Conservation (phyloP, 2,888 invertebrate species). For the Colletes collaris region DNA sequence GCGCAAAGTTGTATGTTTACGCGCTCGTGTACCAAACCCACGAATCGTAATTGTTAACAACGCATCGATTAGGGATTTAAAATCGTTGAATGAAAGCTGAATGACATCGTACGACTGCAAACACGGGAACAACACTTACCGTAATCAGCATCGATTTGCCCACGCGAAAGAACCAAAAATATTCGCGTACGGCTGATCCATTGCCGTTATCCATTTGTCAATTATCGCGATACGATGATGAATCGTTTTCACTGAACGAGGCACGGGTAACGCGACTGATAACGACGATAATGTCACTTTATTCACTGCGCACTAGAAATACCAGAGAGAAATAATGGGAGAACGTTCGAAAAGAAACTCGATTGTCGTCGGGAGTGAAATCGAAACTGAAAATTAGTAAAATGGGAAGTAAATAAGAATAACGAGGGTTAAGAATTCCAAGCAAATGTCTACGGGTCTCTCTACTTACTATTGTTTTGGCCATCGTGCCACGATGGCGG, state of each 20-base stretch:
- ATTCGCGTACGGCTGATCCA: slow-evolving; percentile 41
- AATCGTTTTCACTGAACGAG: slow-evolving; percentile 47
- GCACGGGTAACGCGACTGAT: slow-evolving; percentile 60
- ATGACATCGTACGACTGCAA: neutral
- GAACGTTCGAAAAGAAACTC: neutral
- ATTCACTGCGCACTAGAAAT: slow-evolving; percentile 68
- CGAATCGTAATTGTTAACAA: neutral
- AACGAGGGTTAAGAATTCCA: slow-evolving; percentile 37
- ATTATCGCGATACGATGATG: slow-evolving; percentile 30
- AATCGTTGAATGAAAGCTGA: neutral
- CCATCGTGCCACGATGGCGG: slow-evolving; percentile 83
- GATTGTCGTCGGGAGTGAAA: neutral
- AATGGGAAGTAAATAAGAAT: slow-evolving; percentile 8
- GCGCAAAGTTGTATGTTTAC: slow-evolving; percentile 2
- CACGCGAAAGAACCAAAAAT: slow-evolving; percentile 45
- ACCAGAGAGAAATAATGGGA: slow-evolving; percentile 52
- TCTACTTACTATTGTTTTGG: slow-evolving; percentile 82
- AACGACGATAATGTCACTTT: slow-evolving; percentile 70
- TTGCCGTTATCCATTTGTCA: slow-evolving; percentile 67
- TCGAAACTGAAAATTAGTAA: slow-evolving; percentile 15
- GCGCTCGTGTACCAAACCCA: neutral
- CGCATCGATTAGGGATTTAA: too few relatives aligned
- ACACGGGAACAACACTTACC: slow-evolving; percentile 50
- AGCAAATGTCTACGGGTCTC: slow-evolving; percentile 53
- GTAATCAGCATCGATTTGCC: slow-evolving; percentile 48